These are phyloP conservation scores for Pocillopora verrucosa DNA, from an alignment of 64 coral and sea anemone genomes.

Conservation along the genomic window DNA sequence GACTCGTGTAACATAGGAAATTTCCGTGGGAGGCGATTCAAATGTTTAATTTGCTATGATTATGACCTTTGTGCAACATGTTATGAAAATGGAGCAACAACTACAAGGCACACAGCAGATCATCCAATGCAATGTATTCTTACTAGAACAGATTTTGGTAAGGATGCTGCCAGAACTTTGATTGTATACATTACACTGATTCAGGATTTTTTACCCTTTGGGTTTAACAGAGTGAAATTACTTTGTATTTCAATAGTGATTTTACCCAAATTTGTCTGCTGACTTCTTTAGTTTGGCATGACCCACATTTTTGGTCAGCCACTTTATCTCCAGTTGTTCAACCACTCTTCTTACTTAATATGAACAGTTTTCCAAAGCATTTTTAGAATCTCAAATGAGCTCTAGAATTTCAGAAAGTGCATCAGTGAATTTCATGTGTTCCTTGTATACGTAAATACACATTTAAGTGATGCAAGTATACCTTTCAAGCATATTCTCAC, in stretches of 20 bases:
- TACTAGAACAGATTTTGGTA: slow-evolving; percentile 98
- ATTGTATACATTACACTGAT: neutral
- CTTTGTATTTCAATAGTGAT: neutral
- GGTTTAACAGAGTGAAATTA: neutral
- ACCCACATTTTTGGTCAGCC: too few species aligned
- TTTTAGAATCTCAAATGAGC: too few species aligned
- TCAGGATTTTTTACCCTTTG: neutral
- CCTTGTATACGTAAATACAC: too few species aligned
- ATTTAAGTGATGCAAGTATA: too few species aligned
- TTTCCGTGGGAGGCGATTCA: slow-evolving; percentile 96
- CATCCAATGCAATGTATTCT: slow-evolving; percentile 99
- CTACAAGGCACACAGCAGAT: slow-evolving; percentile 92
- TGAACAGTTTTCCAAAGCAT: too few species aligned
- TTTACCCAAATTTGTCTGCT: too few species aligned
- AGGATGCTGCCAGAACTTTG: neutral
- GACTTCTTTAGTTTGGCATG: too few species aligned
- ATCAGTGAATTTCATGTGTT: too few species aligned
- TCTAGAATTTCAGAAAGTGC: too few species aligned
- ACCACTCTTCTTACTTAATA: too few species aligned
- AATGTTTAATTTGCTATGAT: slow-evolving; percentile 99
- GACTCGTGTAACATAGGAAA: slow-evolving; percentile 96
- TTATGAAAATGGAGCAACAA: slow-evolving; percentile 93
- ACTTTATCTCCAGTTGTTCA: too few species aligned
- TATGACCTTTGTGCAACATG: slow-evolving; percentile 97
- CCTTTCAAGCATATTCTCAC: too few species aligned